phyloP scores from a whole-genome alignment of 35 echinoderm and acorn worm genomes.

The Eucidaris tribuloides region DNA sequence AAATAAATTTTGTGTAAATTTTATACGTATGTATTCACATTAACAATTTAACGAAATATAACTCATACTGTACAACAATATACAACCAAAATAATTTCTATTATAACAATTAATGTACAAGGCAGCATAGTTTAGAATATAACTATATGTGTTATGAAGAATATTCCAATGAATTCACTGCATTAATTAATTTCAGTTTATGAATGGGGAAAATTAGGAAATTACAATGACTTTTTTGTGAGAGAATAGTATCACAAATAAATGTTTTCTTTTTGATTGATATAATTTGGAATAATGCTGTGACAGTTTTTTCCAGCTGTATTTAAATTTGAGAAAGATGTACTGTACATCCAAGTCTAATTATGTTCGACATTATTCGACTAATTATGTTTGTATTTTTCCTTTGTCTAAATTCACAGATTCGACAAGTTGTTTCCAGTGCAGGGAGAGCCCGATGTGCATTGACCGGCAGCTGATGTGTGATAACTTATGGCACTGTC shows the following conservation, averaged over 20 bases:
- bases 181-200: too few species aligned
- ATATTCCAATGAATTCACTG: too few species aligned
- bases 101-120: too few species aligned
- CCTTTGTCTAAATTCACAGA: background rate
- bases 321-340: background rate
- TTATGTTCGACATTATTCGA: background rate
- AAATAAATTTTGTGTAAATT: too few species aligned
- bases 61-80: too few species aligned
- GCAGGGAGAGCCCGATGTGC: conserved; percentile 74
- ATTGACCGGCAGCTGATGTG: conserved; percentile 79
- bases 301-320: background rate
- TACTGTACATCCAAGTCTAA: background rate
- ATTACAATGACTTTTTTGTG: too few species aligned
- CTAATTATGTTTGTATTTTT: background rate
- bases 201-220: too few species aligned
- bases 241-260: background rate
- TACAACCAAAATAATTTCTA: too few species aligned
- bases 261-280: background rate
- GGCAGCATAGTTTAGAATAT: too few species aligned
- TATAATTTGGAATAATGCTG: background rate
- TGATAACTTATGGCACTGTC: conserved; percentile 71
- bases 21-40: too few species aligned
- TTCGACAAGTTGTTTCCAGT: conserved; percentile 62
- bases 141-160: too few species aligned
- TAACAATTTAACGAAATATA: too few species aligned